phyloP scores from a whole-genome alignment of 1,140 invertebrate genomes.

The Parasteatoda tepidariorum region DNA sequence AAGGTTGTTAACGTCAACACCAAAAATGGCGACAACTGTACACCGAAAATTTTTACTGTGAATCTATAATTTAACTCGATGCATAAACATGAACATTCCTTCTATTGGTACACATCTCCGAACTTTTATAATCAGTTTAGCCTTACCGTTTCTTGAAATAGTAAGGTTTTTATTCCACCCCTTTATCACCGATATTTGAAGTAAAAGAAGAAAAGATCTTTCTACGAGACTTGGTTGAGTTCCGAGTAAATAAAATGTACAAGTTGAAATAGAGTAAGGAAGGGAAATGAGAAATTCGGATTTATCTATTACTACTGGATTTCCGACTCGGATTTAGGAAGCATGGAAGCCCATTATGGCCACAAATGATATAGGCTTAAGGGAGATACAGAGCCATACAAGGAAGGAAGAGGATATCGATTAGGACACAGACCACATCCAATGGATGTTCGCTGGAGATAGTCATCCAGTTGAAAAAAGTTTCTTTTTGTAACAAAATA shows the following conservation, averaged over 20 bases:
- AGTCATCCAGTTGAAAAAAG: too few species aligned
- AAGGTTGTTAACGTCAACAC: too few species aligned
- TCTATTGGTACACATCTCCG: too few species aligned
- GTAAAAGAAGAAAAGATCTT: neutral
- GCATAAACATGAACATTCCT: too few species aligned
- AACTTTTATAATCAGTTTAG: too few species aligned
- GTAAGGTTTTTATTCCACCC: too few species aligned
- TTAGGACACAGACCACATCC: slow-evolving; percentile 13
- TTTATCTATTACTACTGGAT: slow-evolving; percentile 56
- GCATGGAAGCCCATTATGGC: slow-evolving; percentile 50
- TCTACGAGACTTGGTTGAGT: neutral
- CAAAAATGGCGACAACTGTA: too few species aligned
- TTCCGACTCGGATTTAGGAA: slow-evolving; percentile 52
- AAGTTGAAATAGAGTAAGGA: neutral
- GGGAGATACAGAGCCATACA: slow-evolving; percentile 22
- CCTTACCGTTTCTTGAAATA: too few species aligned
- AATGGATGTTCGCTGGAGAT: neutral
- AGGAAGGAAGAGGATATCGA: slow-evolving; percentile 18
- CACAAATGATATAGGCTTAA: slow-evolving; percentile 49
- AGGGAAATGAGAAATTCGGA: slow-evolving; percentile 30
- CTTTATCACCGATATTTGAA: too few species aligned
- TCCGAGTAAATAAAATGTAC: neutral
- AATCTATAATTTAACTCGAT: too few species aligned
- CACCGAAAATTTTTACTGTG: too few species aligned
- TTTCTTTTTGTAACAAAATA: too few species aligned